Evolutionary conservation across 2,888 invertebrate species (phyloP), one percentile per base, ranked within the genome.

Genomic region (Cantharis flavilabris): DNA sequence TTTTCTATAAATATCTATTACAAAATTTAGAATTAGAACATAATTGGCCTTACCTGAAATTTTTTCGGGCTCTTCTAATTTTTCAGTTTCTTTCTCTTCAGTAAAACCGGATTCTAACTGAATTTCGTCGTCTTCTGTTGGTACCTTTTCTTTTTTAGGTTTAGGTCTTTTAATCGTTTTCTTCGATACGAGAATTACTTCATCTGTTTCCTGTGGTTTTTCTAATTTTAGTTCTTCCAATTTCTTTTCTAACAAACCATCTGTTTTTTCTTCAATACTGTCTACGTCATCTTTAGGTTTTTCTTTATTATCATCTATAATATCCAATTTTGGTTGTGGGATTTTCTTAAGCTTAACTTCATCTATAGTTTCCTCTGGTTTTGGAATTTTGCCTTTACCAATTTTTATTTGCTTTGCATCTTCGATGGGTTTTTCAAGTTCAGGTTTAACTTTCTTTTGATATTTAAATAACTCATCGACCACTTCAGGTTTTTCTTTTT

Each of bases 181-280:
- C 20, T 75, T 79, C 49, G 77, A 69, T 30, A 69, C 70, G 49
- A n/a, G n/a, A 9, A 49, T n/a, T 49, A 73, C 76, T 81, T 81
- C 77, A 79, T 81, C 78, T 73, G 80, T 72, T 73, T 80, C 72
- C 77, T 79, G 76, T 74, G 81, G 80, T 77, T 80, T 71, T 72
- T 81, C 88, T 49, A 86, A 81, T 9, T 87, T 87, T 69, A 88
- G 84, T 78, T 86, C 87, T 67, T 87, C 81, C 73, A 89, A 65
- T 73, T 80, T 62, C 69, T 79, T 5, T 7, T 49, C 9, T 49
- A n/a, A 49, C 9, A 49, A 49, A 49, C 49, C n/a, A 49, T 72
- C 91, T 83, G 90, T 89, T 76, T 90, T 89, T 83, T 91, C 90
- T 84, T 92, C 90, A 7, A 67, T 26, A 9, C 87, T 86, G 3